Evolutionary conservation across 1,140 invertebrate genomes (phyloP), one percentile per base, ranked within the genome.

Genomic region (Leucophenga varia): DNA sequence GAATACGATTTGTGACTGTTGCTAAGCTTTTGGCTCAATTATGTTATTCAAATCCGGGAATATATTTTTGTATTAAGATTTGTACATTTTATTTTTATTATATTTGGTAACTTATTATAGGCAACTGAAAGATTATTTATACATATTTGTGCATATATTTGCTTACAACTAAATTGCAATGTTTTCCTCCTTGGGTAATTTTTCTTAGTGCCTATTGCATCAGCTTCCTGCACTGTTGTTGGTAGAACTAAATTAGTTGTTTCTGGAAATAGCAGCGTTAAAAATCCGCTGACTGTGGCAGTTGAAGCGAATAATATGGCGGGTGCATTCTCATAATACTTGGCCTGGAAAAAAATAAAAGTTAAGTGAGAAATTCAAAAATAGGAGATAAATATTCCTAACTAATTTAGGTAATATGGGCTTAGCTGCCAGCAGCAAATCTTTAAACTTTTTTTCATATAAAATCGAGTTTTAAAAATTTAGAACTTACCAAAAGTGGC

Each of bases 171-270:
- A n/a, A 13, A 35, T 14, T 5, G 34, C 34, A 7, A 4, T 17
- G 34, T 61, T 50, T 25, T 22, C 34, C 59, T 68, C 5, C 22
- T 25, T 41, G 9, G 51, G 56, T 6, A 50, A 41, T 19, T 67
- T 67, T 37, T 65, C 47, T 14, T 40, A 37, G 4, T 61, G 19
- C 79, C 79, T 64, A 84, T 75, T 36, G 73, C 76, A 67, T 85
- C 81, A 6, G 85, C 84, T 51, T 86, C 84, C 42, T 72, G 72
- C 21, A 89, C 76, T 0, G 85, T 88, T 52, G 87, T 86, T 19
- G 85, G 81, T 19, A 89, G 73, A 38, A 82, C 82, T 17, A 77
- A 70, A 17, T 81, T 80, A 10, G 81, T 76, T 0, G 86, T 89
- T 76, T 89, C 86, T 0, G 87, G 87, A 16, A 87, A 83, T 5